Evolutionary conservation across 2,113 vertebrate genomes (phyloP), one percentile per base, ranked within the genome.

Genomic region (Scophthalmus maximus): DNA sequence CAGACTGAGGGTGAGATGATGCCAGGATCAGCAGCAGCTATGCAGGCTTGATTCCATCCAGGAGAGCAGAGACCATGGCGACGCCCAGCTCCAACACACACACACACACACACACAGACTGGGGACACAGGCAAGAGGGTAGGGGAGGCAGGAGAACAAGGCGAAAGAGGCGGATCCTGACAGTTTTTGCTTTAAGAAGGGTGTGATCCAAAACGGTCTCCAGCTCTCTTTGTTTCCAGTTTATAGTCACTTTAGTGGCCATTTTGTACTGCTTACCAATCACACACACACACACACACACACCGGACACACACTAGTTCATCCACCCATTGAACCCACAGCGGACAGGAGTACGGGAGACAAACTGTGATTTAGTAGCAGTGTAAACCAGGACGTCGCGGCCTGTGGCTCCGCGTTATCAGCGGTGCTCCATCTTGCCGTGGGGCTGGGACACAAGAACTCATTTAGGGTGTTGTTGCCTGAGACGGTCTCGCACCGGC

Each of bases 351-450:
- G 51, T 8, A 58, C 47, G 12, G 44, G 22, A 65, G 53, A 64
- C 49, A 65, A 76, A 76, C 80, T 58, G 64, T 85, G 86, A 91
- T 91, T 82, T 88, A 87, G 84, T 69, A 5, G 23, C 44, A 25
- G 69, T 38, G 59, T 77, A 80, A 86, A 78, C 44, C 5, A n/a
- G 73, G 69, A 51, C 69, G 64, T 62, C 0, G 14, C 51, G 46
- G 71, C 78, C 69, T 6, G 9, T 8, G 2, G 82, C 86, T 79
- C 62, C 25, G 58, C 73, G 85, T 84, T 73, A 88, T 87, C 87
- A 72, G 70, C 4, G 11, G 67, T 76, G 80, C 78, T 79, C 72
- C 73, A 81, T 91, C 87, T 85, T 85, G 71, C 82, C 12, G 9
- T 27, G 51, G 74, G 26, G n/a, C n/a, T n/a, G 82, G 81, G 76